A percentile compares a stretch with the other conserved stretches of the same genome.
These are phyloP conservation scores for Dolichopus griseipennis DNA, from an alignment of 2,888 invertebrate genomes.

Conservation along the genomic window DNA sequence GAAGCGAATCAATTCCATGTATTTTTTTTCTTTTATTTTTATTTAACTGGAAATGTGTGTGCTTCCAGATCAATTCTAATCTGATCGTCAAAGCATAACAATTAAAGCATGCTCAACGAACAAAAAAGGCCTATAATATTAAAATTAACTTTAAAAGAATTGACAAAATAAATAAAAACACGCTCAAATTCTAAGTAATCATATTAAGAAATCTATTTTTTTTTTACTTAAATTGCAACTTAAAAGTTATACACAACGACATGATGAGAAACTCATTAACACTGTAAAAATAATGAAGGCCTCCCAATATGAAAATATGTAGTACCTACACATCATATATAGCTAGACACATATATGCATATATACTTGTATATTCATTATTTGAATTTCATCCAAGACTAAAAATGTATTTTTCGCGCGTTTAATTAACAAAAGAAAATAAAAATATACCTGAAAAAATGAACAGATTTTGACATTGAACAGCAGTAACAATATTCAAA, in stretches of 20 bases:
- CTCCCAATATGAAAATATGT: neutral
- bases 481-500: no score
- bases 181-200: neutral
- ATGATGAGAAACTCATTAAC: conserved; percentile 1
- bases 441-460: no score
- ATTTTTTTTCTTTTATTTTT: neutral
- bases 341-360: no score
- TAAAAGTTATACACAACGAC: neutral
- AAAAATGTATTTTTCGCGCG: no score
- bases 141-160: neutral
- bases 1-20: neutral
- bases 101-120: neutral
- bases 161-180: no score
- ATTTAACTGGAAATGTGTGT: neutral
- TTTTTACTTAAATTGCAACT: neutral
- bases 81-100: neutral
- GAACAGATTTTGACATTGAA: no score
- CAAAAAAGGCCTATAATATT: neutral
- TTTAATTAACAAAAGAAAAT: no score
- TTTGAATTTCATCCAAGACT: no score
- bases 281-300: neutral
- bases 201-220: neutral
- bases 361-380: no score
- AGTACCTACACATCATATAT: no score
- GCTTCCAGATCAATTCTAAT: conserved; percentile 1